Base-by-base conservation (phyloP, 2,888 invertebrate species). In the Lagria hirta region DNA sequence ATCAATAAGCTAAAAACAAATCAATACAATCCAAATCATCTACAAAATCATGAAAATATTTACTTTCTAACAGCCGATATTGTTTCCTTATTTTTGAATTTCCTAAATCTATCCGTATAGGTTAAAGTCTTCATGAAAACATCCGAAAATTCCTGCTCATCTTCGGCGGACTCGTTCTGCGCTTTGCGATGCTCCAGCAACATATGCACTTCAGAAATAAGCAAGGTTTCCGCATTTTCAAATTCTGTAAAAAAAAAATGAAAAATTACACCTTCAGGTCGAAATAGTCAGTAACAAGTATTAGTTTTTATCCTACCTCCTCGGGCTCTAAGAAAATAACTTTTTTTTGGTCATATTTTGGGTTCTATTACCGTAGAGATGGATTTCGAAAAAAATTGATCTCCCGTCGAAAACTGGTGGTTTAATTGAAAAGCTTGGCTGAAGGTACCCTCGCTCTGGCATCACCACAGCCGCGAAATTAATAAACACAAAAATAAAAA, bases 1-100 rank as follows among this genome's bases (percentile, higher is more conserved):
- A 88, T 88, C 33, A 97, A 73, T 43, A 95, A 79, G 70, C 94
- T 95, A 72, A 14, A 80, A 74, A 44, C 21, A 42, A 43, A 34
- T 23, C 5, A 29, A n/a, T 22, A 32, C 11, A 33, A 23, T 22
- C 2, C 30, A 24, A 6, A 17, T 8, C 26, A 24, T n/a, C 2
- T 1, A 37, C 20, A 8, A 33, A n/a, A 23, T 14, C 10, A 27
- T 2, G 8, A 26, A 12, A 16, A 6, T 33, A 72, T 75, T 72
- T 75, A 93, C 94, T 88, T 93, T 77, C 98, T 79, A 3, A 99
- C 94, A 15, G 96, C 91, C 37, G 92, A 84, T 55, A 99, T 99
- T 3, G 96, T 97, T 75, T 99, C 98, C 65, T 97, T 90, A 65
- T 98, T 99, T 73, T 96, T 97, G 71, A 98, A 97, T 69, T 96